phyloP scores from a whole-genome alignment of 2,888 invertebrate genomes.

The Cephalotes varians region DNA sequence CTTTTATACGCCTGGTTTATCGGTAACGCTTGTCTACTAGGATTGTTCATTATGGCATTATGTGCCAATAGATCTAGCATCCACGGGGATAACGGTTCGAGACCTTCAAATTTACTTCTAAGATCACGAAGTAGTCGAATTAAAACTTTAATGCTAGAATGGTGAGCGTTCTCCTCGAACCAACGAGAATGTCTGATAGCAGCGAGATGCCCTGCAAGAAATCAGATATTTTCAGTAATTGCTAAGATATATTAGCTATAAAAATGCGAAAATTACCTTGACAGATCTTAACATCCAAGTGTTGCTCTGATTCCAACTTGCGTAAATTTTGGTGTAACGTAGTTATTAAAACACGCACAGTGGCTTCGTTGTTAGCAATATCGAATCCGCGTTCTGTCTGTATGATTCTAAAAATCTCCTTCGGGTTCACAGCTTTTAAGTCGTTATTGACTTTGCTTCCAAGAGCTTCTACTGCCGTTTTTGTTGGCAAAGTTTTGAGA shows the following conservation, averaged over 20 bases:
- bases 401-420: conserved; percentile 87
- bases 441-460: conserved; percentile 95
- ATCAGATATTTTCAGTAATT: not conserved
- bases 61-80: conserved; percentile 98
- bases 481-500: conserved; percentile 97
- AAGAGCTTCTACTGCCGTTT: conserved; percentile 97
- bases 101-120: conserved; percentile 94
- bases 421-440: conserved; percentile 91
- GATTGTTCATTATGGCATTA: conserved; percentile 98
- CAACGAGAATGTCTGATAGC: conserved; percentile 98
- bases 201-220: conserved; percentile 91
- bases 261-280: conserved; percentile 82
- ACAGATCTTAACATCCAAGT: conserved; percentile 88
- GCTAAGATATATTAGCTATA: not conserved
- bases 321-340: conserved; percentile 97
- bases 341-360: conserved; percentile 96
- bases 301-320: conserved; percentile 95
- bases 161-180: conserved; percentile 99
- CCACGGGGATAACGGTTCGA: conserved; percentile 97
- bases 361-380: conserved; percentile 93
- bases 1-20: conserved; percentile 95
- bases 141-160: conserved; percentile 97
- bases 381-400: conserved; percentile 94
- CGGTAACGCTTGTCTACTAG: conserved; percentile 95
- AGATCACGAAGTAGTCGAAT: conserved; percentile 98